Conservation (phyloP, 2,113 vertebrate genomes). For the Heterochromis multidens region DNA sequence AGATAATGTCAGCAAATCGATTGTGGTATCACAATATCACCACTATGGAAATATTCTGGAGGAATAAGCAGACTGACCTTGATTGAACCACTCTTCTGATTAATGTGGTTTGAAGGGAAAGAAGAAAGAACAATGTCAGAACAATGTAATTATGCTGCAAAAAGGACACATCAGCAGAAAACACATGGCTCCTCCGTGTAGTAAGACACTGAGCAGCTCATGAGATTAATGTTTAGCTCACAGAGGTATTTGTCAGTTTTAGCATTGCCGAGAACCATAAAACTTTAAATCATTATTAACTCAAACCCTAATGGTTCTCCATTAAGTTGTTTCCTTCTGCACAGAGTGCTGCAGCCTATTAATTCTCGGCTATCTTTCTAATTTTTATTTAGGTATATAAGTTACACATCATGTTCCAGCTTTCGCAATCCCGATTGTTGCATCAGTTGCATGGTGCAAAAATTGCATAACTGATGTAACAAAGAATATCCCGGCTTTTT, state of each 20-base stretch:
- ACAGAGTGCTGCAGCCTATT: not conserved
- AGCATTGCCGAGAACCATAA: not conserved
- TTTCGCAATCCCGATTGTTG: not conserved
- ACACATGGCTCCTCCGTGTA: conserved; percentile 17
- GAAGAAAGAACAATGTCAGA: conserved; percentile 44
- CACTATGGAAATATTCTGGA: not conserved
- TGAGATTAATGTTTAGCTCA: not conserved
- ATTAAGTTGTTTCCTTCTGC: not conserved
- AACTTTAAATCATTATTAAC: conserved; percentile 11
- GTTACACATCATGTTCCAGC: not conserved
- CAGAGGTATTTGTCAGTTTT: conserved; percentile 2
- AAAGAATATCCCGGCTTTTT: not conserved
- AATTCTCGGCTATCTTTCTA: not conserved
- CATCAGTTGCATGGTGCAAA: not conserved
- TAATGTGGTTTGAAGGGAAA: conserved; percentile 29
- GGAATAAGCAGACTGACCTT: conserved; percentile 82
- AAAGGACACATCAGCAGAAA: conserved; percentile 7
- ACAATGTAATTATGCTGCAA: conserved; percentile 26
- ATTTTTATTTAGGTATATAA: not conserved
- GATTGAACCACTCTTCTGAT: conserved; percentile 94
- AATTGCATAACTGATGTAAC: not conserved
- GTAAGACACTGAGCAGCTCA: not conserved
- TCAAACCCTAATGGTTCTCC: not conserved
- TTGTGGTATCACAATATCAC: not conserved
- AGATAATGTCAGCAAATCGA: conserved; percentile 32